Evolutionary conservation across 1,140 invertebrate genomes (phyloP), one percentile per base, ranked within the genome.

Genomic region (Drosophila sulfurigaster): DNA sequence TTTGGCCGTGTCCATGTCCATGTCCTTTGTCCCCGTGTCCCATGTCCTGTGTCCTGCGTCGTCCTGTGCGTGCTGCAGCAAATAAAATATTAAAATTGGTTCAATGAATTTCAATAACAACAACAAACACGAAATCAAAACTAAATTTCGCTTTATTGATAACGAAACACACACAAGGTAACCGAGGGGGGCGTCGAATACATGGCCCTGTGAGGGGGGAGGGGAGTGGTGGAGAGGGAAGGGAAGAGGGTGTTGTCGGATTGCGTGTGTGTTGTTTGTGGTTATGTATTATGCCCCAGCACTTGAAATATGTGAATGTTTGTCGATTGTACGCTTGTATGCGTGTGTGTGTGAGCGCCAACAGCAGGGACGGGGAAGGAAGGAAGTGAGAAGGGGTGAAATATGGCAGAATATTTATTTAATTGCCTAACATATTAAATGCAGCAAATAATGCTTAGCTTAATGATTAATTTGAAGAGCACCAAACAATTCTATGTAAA

Each of bases 41-140:
- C 16, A 8, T 15, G 41, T 38, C 67, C 48, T 56, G 35, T 38
- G 35, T 67, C 13, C 32, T 68, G 62, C 69, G 63, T 82, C 20
- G 79, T 82, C 13, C 41, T 48, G 82, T 88, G 83, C 85, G 85
- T 88, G 83, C 75, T 83, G 85, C 85, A 89, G 87, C 85, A 89
- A 89, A 89, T 89, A 89, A 89, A 89, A 89, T 89, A 89, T 89
- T 89, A 89, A 89, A 89, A 89, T 89, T 89, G 85, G 85, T 89
- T 89, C 85, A 89, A 89, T 89, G 85, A 89, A 89, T 89, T 89
- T 89, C 81, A 89, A 89, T 89, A 89, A 89, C 85, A 89, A 89
- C 85, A 89, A 85, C 85, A 89, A 89, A 89, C 85, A 89, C 85
- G 85, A 89, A 89, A 89, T 89, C 85, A 89, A 89, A 89, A 89